These are phyloP conservation scores for Ceraclea dissimilis DNA, from an alignment of 2,888 invertebrate species.

Conservation along the genomic window DNA sequence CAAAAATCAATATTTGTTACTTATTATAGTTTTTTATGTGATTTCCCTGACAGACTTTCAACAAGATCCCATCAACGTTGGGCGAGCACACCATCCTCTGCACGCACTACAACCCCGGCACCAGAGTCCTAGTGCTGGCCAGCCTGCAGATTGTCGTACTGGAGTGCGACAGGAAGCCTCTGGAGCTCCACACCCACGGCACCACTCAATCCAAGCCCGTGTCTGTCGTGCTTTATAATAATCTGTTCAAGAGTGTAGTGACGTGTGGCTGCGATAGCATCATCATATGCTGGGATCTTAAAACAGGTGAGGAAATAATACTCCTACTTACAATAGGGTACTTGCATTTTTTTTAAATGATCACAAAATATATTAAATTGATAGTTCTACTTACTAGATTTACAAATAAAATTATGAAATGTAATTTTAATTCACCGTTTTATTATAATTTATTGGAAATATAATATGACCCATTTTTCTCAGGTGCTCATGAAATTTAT, in stretches of 20 bases:
- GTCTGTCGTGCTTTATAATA: constrained; percentile 68
- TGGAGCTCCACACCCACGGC: constrained; percentile 64
- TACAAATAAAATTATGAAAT: too few species aligned
- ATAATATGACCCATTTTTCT: too few species aligned
- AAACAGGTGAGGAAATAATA: constrained; percentile 46
- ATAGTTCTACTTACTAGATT: too few species aligned
- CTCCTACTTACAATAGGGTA: too few species aligned
- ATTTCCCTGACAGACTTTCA: constrained; percentile 54
- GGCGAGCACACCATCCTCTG: constrained; percentile 53
- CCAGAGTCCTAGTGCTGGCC: constrained; percentile 59
- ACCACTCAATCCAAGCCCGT: constrained; percentile 63
- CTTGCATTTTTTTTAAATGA: too few species aligned
- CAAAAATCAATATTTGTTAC: too few species aligned
- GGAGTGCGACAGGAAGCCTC: constrained; percentile 57
- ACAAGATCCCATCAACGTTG: constrained; percentile 54
- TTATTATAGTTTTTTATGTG: too few species aligned
- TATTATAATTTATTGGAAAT: too few species aligned
- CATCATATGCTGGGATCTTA: constrained; percentile 76
- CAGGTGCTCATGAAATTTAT: too few species aligned
- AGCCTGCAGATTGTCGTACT: constrained; percentile 57
- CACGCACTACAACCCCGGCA: constrained; percentile 57
- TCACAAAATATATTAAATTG: too few species aligned
- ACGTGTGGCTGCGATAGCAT: constrained; percentile 73
- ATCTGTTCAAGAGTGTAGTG: constrained; percentile 64
- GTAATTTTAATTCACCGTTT: too few species aligned